phyloP scores from a whole-genome alignment of 23 tunicate genomes.

The Halocynthia aurantium region DNA sequence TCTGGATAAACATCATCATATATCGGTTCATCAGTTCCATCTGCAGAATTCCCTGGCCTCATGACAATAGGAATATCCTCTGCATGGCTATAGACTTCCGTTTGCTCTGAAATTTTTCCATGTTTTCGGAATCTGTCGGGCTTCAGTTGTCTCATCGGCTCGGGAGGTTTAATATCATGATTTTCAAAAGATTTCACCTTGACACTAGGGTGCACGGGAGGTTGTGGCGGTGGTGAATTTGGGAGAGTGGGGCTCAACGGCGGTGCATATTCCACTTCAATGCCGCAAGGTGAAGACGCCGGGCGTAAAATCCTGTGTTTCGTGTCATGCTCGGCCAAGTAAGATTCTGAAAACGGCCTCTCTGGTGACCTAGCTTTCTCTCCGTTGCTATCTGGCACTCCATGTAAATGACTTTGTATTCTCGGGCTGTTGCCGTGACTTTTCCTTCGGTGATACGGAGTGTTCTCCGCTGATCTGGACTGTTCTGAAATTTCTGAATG shows the following conservation, averaged over 20 bases:
- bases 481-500: not conserved
- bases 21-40: not conserved
- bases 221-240: conserved; percentile 14
- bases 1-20: conserved; percentile 7
- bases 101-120: no score
- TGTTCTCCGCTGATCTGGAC: conserved; percentile 1
- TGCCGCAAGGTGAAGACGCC: not conserved
- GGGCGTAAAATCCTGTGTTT: no score
- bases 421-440: conserved; percentile 7
- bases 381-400: not conserved
- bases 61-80: conserved; percentile 23
- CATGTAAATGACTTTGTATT: conserved; percentile 9
- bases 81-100: conserved; percentile 24
- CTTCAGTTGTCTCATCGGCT: conserved; percentile 11
- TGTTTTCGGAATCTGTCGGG: conserved; percentile 21
- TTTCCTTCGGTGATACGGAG: not conserved
- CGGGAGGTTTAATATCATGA: not conserved
- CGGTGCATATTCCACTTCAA: not conserved
- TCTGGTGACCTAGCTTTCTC: no score
- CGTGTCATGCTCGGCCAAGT: no score
- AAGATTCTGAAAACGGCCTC: no score
- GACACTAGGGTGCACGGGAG: not conserved
- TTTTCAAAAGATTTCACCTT: not conserved
- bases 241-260: conserved; percentile 21
- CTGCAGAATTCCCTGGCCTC: not conserved